Conservation (phyloP, 2,888 invertebrate genomes). For the Apotomis turbidana region DNA sequence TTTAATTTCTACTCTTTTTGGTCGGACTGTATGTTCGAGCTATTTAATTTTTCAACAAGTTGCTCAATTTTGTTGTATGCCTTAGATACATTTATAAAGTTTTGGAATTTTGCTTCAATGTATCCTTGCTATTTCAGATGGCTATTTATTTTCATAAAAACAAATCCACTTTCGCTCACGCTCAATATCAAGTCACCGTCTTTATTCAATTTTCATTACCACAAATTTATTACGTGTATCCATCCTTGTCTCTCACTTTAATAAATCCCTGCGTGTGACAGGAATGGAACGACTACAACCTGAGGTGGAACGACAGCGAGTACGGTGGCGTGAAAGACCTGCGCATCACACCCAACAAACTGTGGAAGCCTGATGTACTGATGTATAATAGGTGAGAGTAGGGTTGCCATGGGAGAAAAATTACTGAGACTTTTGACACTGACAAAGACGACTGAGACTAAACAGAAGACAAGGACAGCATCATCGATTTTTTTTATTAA, state of each 20-base stretch:
- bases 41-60: too few relatives aligned
- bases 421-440: not conserved
- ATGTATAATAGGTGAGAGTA: conserved; percentile 98
- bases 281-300: conserved; percentile 99
- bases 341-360: conserved; percentile 95
- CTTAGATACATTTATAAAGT: too few relatives aligned
- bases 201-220: not conserved
- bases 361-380: conserved; percentile 99
- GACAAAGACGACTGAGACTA: not conserved
- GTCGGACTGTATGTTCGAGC: too few relatives aligned
- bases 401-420: conserved; percentile 15
- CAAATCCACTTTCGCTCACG: not conserved
- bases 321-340: conserved; percentile 97
- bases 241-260: conserved; percentile 53
- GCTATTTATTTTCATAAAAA: not conserved
- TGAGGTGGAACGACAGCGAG: conserved; percentile 97
- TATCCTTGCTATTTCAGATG: too few relatives aligned
- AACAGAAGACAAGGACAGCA: too few relatives aligned
- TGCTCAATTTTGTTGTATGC: too few relatives aligned
- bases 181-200: not conserved
- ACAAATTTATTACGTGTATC: not conserved
- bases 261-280: conserved; percentile 72
- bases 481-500: too few relatives aligned
- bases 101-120: too few relatives aligned
- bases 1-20: too few relatives aligned